Evolutionary conservation across 2,888 invertebrate species (phyloP).

Genomic region (Formica aserva): DNA sequence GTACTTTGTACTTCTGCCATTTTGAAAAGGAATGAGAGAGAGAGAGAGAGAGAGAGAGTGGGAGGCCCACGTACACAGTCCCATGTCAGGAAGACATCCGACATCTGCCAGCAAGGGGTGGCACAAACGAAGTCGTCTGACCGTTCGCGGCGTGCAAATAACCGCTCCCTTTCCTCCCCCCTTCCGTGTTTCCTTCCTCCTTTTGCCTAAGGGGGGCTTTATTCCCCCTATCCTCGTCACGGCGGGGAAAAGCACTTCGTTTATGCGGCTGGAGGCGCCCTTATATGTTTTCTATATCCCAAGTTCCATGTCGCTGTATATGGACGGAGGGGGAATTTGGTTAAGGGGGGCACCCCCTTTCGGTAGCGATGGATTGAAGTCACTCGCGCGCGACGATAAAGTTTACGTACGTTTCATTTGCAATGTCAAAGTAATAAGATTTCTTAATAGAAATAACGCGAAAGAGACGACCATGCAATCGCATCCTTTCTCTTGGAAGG

Average conservation of each 20-base stretch:
- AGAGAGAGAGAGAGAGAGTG: conserved; percentile 55
- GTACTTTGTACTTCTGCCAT: conserved; percentile 68
- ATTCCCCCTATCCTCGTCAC: conserved; percentile 57
- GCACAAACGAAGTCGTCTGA: conserved; percentile 67
- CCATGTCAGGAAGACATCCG: conserved; percentile 68
- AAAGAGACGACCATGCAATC: background rate
- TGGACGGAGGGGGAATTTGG: conserved; percentile 60
- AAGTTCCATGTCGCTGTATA: conserved; percentile 58
- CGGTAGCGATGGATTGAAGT: conserved; percentile 64
- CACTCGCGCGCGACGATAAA: background rate
- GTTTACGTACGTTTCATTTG: background rate
- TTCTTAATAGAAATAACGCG: background rate
- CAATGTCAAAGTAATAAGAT: background rate
- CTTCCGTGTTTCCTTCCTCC: conserved; percentile 2
- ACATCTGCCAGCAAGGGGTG: conserved; percentile 73
- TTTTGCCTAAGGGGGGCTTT: background rate
- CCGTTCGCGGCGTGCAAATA: conserved; percentile 65
- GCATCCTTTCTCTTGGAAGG: background rate
- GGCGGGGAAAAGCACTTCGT: conserved; percentile 56
- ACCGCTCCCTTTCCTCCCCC: conserved; percentile 55
- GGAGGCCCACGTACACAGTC: conserved; percentile 64
- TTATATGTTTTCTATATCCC: conserved; percentile 75
- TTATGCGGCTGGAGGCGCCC: conserved; percentile 73
- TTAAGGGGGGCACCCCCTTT: conserved; percentile 58
- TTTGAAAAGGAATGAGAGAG: conserved; percentile 64